phyloP scores from a whole-genome alignment of 2,113 vertebrate genomes.

The Gymnogyps californianus region DNA sequence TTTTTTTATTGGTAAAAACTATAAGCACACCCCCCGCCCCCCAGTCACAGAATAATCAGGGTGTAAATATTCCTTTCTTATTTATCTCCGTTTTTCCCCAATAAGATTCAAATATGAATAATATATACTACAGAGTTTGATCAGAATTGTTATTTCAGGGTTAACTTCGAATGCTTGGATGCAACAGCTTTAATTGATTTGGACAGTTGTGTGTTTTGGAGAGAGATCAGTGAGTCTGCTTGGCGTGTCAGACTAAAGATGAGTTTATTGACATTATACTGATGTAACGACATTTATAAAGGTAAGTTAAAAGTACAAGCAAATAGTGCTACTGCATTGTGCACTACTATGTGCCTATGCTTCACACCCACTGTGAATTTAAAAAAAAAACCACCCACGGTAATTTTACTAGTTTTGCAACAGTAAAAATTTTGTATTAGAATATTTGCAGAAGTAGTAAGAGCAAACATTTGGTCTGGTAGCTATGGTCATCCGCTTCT shows the following conservation, averaged over 20 bases:
- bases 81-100: background rate
- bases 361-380: background rate
- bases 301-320: background rate
- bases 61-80: background rate
- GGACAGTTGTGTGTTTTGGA: background rate
- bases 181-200: background rate
- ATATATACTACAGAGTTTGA: background rate
- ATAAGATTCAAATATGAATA: background rate
- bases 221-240: background rate
- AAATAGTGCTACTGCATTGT: background rate
- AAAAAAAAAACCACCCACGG: background rate
- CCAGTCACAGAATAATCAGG: background rate
- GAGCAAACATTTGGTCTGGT: background rate
- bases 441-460: background rate
- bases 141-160: background rate
- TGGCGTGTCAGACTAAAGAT: background rate
- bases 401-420: background rate
- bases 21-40: accelerated
- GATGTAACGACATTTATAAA: background rate
- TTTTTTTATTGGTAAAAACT: background rate
- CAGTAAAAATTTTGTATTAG: background rate
- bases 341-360: background rate
- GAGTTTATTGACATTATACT: background rate
- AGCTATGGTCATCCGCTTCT: background rate
- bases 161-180: background rate